phyloP scores from a whole-genome alignment of 2,888 invertebrate genomes.

The Cataglyphis altisquamis region DNA sequence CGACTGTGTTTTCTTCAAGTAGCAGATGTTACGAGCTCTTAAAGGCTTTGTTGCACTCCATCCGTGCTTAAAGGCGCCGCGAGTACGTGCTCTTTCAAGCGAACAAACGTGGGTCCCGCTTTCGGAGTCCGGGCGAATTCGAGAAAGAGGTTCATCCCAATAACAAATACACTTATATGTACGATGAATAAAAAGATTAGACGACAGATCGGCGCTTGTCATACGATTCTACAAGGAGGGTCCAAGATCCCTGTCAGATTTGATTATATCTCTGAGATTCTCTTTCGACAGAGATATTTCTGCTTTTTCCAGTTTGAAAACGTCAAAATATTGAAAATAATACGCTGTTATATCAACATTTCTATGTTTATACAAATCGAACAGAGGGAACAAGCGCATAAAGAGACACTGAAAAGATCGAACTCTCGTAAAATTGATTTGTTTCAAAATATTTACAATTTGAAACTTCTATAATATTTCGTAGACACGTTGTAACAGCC shows the following conservation, averaged over 20 bases:
- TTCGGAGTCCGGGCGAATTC: conserved; percentile 58
- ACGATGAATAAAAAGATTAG: conserved; percentile 63
- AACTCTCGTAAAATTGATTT: conserved; percentile 31
- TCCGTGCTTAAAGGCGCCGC: conserved; percentile 60
- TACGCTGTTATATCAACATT: conserved; percentile 1
- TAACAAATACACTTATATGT: conserved; percentile 65
- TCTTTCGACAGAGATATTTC: background rate
- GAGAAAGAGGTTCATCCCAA: conserved; percentile 66
- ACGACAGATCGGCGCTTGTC: conserved; percentile 52
- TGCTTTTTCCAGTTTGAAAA: background rate
- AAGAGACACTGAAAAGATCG: conserved; percentile 16
- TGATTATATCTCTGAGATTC: conserved; percentile 38
- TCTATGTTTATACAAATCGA: conserved; percentile 2
- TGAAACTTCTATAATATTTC: conserved; percentile 13
- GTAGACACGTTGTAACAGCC: conserved; percentile 7
- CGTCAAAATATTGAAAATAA: conserved; percentile 50
- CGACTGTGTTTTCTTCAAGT: conserved; percentile 68
- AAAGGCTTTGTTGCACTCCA: conserved; percentile 68
- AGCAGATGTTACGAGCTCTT: conserved; percentile 72
- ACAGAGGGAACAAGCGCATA: background rate
- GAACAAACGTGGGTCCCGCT: conserved; percentile 64
- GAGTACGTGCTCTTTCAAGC: conserved; percentile 64
- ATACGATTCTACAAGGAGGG: conserved; percentile 25
- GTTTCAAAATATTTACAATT: conserved; percentile 32
- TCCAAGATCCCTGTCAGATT: conserved; percentile 36